Base-by-base conservation (phyloP, 1,140 invertebrate genomes). In the Lepidurus arcticus region DNA sequence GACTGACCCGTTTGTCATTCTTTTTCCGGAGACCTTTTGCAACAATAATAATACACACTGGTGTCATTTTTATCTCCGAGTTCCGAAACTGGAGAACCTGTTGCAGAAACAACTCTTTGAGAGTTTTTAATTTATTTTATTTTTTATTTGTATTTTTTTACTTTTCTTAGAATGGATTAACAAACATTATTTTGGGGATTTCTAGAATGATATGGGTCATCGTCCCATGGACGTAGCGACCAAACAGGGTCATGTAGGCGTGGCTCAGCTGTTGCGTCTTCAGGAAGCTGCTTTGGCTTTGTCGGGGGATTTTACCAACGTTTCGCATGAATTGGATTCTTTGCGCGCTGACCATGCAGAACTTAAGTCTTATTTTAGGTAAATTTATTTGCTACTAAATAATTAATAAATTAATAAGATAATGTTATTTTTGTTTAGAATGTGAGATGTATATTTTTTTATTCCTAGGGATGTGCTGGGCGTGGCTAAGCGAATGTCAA, bases 401-500 rank as follows among this genome's bases (percentile, higher is more conserved):
- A 5, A 5, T 24, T n/a, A 4, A 3, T 6, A 73, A 73, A n/a
- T 76, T 47, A 43, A 43, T 75, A 26, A 42, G 4, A 73, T 21
- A 73, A 3, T n/a, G 24, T 73, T n/a, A 6, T 3, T 2, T 73
- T 73, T 2, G 24, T 73, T 5, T n/a, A n/a, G 13, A 75, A 13
- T 4, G 42, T 13, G 74, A 42, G 42, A 42, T 43, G 43, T 21
- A 75, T 43, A 43, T 43, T 53, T 47, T 34, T 24, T 76, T 45
- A 43, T 11, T 75, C 42, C 42, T 65, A 83, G 82, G 80, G 83
- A 83, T 73, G 82, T 83, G 43, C 76, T 84, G 65, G 80, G 78
- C n/a, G 81, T 83, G 47, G 82, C 80, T 1, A 81, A 83, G 13
- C 79, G 82, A 79, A 78, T 83, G 34, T 78, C 83, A 8, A 83